phyloP scores from a whole-genome alignment of 2,888 invertebrate species.

The Ennomos quercinarius region DNA sequence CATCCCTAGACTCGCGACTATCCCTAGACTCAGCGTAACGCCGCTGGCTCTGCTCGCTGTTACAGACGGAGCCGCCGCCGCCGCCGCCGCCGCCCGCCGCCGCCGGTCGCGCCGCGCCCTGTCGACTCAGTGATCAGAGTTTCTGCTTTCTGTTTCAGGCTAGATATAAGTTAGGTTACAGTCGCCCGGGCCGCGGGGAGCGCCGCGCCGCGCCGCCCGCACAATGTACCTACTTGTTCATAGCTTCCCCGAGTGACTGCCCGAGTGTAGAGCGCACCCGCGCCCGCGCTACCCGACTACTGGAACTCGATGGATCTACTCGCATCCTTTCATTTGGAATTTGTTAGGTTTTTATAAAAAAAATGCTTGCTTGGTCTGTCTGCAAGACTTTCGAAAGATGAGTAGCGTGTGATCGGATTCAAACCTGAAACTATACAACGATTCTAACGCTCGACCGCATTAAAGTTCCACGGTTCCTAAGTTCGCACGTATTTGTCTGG shows the following conservation, averaged over 20 bases:
- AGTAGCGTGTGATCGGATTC: no score
- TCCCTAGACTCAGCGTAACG: slow-evolving; percentile 36
- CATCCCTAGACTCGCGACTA: no score
- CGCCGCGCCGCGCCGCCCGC: slow-evolving; percentile 49
- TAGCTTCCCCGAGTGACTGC: slow-evolving; percentile 42
- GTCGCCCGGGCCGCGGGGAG: slow-evolving; percentile 49
- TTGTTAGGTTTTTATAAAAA: no score
- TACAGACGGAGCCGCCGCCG: slow-evolving; percentile 44
- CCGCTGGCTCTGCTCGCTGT: slow-evolving; percentile 51
- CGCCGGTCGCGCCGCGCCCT: slow-evolving; percentile 33
- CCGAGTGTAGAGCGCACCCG: slow-evolving; percentile 38
- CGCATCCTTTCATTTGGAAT: no score
- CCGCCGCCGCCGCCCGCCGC: slow-evolving; percentile 35
- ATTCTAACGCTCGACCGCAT: no score
- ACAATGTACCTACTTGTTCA: slow-evolving; percentile 67
- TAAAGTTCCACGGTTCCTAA: no score
- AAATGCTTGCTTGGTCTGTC: no score
- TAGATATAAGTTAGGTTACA: slow-evolving; percentile 82
- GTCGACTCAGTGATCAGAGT: slow-evolving; percentile 71
- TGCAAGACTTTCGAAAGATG: no score
- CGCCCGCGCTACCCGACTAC: slow-evolving; percentile 19
- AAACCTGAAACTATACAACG: no score
- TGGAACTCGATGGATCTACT: no score
- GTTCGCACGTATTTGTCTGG: no score
- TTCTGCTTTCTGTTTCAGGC: slow-evolving; percentile 84